Evolutionary conservation across 2,113 vertebrate species (phyloP).

Genomic region (Equus przewalskii): DNA sequence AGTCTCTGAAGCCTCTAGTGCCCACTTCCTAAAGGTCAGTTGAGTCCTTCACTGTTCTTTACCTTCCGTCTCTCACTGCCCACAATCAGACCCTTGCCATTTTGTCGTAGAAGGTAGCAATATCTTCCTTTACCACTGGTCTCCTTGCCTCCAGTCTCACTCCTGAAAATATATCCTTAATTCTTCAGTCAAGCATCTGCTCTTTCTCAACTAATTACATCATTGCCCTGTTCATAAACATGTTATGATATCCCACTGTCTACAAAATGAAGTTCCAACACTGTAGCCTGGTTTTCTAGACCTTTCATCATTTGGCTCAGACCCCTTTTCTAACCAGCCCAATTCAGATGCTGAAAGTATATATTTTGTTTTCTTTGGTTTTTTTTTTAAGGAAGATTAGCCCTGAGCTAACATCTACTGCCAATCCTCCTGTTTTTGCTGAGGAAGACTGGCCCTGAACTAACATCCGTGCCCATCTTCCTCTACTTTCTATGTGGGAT

Average conservation of each 20-base stretch:
- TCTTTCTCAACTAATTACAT: background rate
- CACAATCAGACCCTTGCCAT: background rate
- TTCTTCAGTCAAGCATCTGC: background rate
- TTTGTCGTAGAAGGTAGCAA: background rate
- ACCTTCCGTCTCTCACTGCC: background rate
- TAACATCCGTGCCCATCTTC: too few species aligned
- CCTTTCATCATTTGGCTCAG: background rate
- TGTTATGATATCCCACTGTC: background rate
- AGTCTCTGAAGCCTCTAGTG: background rate
- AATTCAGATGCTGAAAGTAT: background rate
- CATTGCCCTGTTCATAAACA: background rate
- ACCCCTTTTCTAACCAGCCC: background rate
- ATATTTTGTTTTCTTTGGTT: background rate
- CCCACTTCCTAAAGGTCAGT: background rate
- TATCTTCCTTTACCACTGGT: background rate
- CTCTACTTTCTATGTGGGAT: too few species aligned
- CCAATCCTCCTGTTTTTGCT: too few species aligned
- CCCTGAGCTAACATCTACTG: too few species aligned
- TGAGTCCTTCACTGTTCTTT: background rate
- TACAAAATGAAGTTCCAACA: background rate
- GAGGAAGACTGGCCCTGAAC: too few species aligned
- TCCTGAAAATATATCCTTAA: background rate
- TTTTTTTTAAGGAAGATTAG: too few species aligned
- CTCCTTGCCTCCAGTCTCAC: background rate
- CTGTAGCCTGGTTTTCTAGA: background rate